phyloP scores from a whole-genome alignment of 2,888 invertebrate species.

The Sarcophaga rosellei region DNA sequence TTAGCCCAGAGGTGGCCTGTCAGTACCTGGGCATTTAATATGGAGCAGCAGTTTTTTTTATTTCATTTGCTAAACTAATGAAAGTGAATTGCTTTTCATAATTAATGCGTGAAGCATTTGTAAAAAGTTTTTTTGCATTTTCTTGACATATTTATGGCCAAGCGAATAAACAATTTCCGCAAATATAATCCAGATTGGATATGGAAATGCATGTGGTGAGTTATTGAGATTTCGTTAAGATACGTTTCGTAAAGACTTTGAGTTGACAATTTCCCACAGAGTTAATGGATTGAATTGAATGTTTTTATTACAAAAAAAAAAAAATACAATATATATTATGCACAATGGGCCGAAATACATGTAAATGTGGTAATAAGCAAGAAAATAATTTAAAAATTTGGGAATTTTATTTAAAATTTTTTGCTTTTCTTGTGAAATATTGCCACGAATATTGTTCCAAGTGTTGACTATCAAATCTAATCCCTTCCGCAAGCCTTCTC shows the following conservation, averaged over 20 bases:
- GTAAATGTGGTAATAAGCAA: no score
- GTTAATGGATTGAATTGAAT: background rate
- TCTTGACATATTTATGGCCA: background rate
- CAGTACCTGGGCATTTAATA: constrained; percentile 10
- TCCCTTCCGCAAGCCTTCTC: no score
- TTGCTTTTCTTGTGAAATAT: no score
- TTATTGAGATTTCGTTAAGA: background rate
- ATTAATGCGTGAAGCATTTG: background rate
- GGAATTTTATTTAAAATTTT: no score
- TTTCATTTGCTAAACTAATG: constrained; percentile 4
- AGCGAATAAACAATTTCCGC: constrained; percentile 25
- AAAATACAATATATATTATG: no score
- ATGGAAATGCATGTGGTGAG: background rate
- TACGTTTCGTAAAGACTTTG: background rate
- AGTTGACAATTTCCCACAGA: background rate
- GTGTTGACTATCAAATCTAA: no score
- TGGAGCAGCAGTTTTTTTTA: background rate
- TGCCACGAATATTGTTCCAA: no score
- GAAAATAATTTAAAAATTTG: no score
- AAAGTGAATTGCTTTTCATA: constrained; percentile 35
- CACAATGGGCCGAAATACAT: no score
- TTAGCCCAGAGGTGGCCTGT: constrained; percentile 36
- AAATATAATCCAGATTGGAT: constrained; percentile 2
- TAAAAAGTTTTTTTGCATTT: background rate
- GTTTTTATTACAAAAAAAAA: background rate